A percentile compares a stretch with the other conserved stretches of the same genome.
Conservation (phyloP, 1,140 invertebrate species). For the Saccostrea cuccullata region DNA sequence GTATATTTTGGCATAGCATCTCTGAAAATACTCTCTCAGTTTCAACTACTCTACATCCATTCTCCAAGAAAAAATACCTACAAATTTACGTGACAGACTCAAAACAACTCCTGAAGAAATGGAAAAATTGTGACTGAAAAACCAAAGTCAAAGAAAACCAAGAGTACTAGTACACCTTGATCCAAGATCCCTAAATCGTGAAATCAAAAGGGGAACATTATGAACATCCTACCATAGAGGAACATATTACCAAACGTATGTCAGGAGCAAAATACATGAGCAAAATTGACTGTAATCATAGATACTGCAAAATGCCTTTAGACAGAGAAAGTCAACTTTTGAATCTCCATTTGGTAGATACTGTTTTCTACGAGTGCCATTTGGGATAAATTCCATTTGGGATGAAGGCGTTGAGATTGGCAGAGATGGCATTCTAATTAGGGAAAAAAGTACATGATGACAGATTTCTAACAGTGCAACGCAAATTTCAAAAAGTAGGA, state of each 20-base stretch:
- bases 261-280: neutral
- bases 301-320: neutral
- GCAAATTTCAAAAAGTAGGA: constrained; percentile 2
- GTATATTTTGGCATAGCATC: neutral
- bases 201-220: constrained; percentile 60
- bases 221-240: constrained; percentile 56
- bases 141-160: constrained; percentile 34
- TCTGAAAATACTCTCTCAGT: neutral
- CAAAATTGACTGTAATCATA: neutral
- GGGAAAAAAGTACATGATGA: constrained; percentile 68
- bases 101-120: constrained; percentile 52
- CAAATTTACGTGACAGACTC: constrained; percentile 37
- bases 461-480: constrained; percentile 16
- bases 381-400: constrained; percentile 43
- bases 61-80: constrained; percentile 43
- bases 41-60: constrained; percentile 23
- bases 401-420: constrained; percentile 71
- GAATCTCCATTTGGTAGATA: constrained; percentile 57
- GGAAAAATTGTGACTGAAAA: constrained; percentile 55
- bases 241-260: neutral
- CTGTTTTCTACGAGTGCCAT: constrained; percentile 52
- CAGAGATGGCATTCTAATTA: constrained; percentile 75
- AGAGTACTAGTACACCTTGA: constrained; percentile 58
- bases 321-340: neutral
- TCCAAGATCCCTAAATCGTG: constrained; percentile 67